These are phyloP conservation scores for Cyrtorhinus lividipennis DNA, from an alignment of 1,140 invertebrate genomes.

Conservation along the genomic window DNA sequence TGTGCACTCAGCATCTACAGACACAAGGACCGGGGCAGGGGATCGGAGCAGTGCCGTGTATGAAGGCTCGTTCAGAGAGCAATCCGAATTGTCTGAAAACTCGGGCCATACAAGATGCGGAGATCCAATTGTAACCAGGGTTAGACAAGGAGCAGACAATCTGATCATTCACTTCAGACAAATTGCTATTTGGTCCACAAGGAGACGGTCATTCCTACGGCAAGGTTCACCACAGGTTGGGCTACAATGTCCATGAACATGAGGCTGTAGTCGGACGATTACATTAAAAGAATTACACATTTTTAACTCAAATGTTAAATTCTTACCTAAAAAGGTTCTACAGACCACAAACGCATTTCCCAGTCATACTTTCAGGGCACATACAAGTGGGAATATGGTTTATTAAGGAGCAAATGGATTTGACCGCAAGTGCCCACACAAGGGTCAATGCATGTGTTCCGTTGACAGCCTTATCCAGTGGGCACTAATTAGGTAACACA, in stretches of 20 bases:
- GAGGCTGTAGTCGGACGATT: too few species aligned
- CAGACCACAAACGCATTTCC: slow-evolving; percentile 34
- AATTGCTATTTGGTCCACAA: slow-evolving; percentile 63
- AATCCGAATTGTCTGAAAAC: slow-evolving; percentile 60
- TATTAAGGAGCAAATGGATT: slow-evolving; percentile 38
- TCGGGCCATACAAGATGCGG: slow-evolving; percentile 60
- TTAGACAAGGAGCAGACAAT: slow-evolving; percentile 57
- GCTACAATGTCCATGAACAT: slow-evolving; percentile 12
- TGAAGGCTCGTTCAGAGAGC: slow-evolving; percentile 50
- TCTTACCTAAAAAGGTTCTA: slow-evolving; percentile 32
- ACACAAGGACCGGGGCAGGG: slow-evolving; percentile 66
- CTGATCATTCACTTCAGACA: slow-evolving; percentile 47
- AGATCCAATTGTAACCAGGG: slow-evolving; percentile 50
- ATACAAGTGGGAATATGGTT: slow-evolving; percentile 36
- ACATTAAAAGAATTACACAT: too few species aligned
- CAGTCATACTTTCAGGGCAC: slow-evolving; percentile 34
- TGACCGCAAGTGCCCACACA: slow-evolving; percentile 58
- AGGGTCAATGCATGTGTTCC: slow-evolving; percentile 56
- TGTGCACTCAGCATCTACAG: slow-evolving; percentile 48
- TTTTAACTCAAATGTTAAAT: too few species aligned
- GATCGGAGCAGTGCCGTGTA: slow-evolving; percentile 63
- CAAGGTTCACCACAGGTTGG: slow-evolving; percentile 34
- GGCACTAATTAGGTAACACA: slow-evolving; percentile 53
- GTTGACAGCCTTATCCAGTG: slow-evolving; percentile 50
- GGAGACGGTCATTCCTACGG: slow-evolving; percentile 49